phyloP scores from a whole-genome alignment of 2,113 vertebrate species.

The Trematomus loennbergii region DNA sequence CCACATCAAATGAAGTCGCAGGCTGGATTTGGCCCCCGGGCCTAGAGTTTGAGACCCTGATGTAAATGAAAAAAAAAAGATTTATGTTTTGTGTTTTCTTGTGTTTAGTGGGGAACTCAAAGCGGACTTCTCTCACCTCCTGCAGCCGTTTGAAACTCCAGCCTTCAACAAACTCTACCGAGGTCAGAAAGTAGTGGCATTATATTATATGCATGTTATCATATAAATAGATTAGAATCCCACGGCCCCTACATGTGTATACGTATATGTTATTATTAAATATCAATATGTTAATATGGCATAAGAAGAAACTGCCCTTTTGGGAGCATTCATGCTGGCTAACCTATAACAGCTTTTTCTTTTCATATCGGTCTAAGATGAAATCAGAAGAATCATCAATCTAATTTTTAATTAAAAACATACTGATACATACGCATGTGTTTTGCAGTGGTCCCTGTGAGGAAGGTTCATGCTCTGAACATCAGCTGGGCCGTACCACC shows the following conservation, averaged over 20 bases:
- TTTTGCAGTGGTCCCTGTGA: conserved; percentile 93
- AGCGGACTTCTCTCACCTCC: conserved; percentile 90
- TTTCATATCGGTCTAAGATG: background rate
- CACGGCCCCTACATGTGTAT: background rate
- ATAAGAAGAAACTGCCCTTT: background rate
- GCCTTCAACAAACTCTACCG: conserved; percentile 94
- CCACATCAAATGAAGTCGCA: too few species aligned
- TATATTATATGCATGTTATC: background rate
- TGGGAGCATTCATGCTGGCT: background rate
- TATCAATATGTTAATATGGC: background rate
- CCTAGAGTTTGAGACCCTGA: too few species aligned
- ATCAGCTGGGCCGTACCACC: conserved; percentile 96
- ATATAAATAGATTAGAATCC: background rate
- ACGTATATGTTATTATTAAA: too few species aligned
- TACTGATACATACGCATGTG: background rate
- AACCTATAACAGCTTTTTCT: background rate
- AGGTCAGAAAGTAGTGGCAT: conserved; percentile 80
- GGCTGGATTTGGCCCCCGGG: too few species aligned
- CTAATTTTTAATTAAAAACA: background rate
- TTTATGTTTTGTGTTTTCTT: background rate
- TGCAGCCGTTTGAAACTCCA: conserved; percentile 93
- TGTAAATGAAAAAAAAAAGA: background rate
- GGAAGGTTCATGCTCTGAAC: conserved; percentile 93
- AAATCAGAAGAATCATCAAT: background rate
- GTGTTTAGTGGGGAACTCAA: conserved; percentile 85